Conservation (phyloP, 2,888 invertebrate species). For the Listrodromus nycthemerus region DNA sequence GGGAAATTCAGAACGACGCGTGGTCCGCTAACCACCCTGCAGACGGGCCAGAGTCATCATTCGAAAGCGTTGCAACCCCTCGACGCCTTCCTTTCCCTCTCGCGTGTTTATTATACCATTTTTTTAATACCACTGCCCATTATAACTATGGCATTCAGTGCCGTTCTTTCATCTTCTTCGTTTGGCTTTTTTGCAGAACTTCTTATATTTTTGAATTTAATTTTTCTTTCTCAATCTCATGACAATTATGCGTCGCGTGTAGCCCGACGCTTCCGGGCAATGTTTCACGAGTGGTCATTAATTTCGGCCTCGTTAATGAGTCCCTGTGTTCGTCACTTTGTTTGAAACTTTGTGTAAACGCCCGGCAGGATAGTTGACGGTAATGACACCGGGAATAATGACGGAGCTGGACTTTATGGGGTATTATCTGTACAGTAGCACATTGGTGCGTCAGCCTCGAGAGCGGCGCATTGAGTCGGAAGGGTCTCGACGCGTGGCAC, state of each 20-base stretch:
- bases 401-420: not conserved
- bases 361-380: slow-evolving; percentile 31
- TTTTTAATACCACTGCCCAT: not conserved
- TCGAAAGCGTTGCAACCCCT: slow-evolving; percentile 46
- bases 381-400: slow-evolving; percentile 40
- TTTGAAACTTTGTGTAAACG: slow-evolving; percentile 29
- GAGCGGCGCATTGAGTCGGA: slow-evolving; percentile 51
- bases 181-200: not conserved
- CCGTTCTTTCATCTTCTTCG: not conserved
- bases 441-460: not conserved
- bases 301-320: slow-evolving; percentile 53
- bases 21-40: slow-evolving; percentile 37
- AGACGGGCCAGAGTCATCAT: slow-evolving; percentile 3
- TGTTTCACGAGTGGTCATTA: slow-evolving; percentile 52
- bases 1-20: slow-evolving; percentile 8
- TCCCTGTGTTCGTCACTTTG: slow-evolving; percentile 4
- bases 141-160: slow-evolving; percentile 11
- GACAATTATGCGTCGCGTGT: slow-evolving; percentile 78
- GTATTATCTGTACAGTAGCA: slow-evolving; percentile 2
- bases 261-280: slow-evolving; percentile 12
- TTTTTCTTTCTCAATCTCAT: slow-evolving; percentile 7
- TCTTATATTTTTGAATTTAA: not conserved
- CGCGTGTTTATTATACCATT: slow-evolving; percentile 13
- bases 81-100: slow-evolving; percentile 22
- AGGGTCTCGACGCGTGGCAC: slow-evolving; percentile 58